A percentile compares a stretch with the other conserved stretches of the same genome.
Evolutionary conservation across 2,888 invertebrate species (phyloP).

Genomic region (Lasioglossum malachurum): DNA sequence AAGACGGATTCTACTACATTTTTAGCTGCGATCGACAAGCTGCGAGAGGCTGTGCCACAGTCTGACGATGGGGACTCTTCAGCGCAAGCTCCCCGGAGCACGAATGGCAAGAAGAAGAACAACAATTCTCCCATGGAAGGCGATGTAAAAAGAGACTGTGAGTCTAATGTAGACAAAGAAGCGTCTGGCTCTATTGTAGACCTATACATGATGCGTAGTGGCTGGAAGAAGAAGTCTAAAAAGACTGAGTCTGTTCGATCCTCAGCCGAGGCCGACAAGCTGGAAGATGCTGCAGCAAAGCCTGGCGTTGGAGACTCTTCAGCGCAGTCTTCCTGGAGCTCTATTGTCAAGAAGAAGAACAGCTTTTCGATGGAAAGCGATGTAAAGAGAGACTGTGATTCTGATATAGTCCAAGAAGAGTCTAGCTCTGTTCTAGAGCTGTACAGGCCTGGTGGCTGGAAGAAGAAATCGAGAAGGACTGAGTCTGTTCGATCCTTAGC

Average conservation of each 20-base stretch:
- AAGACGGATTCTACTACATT: background rate
- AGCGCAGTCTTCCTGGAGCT: conserved; percentile 65
- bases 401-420: background rate
- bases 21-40: conserved; percentile 4
- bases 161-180: background rate
- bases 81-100: conserved; percentile 67
- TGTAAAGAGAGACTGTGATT: background rate
- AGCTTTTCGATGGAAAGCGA: background rate
- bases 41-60: conserved; percentile 28
- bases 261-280: background rate
- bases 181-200: background rate
- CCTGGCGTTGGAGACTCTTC: background rate
- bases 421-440: background rate
- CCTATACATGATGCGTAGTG: no score
- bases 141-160: background rate
- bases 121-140: conserved; percentile 8
- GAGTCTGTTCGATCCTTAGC: background rate
- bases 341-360: conserved; percentile 69
- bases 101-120: conserved; percentile 66
- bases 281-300: conserved; percentile 27
- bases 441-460: background rate
- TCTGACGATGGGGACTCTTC: background rate
- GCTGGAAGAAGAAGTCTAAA: background rate
- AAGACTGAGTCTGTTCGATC: conserved; percentile 1
- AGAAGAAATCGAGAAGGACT: background rate